Percentiles rank a stretch among this genome's conserved stretches.
Evolutionary conservation across 2,113 vertebrate species (phyloP).

Genomic region (Malurus elegans): DNA sequence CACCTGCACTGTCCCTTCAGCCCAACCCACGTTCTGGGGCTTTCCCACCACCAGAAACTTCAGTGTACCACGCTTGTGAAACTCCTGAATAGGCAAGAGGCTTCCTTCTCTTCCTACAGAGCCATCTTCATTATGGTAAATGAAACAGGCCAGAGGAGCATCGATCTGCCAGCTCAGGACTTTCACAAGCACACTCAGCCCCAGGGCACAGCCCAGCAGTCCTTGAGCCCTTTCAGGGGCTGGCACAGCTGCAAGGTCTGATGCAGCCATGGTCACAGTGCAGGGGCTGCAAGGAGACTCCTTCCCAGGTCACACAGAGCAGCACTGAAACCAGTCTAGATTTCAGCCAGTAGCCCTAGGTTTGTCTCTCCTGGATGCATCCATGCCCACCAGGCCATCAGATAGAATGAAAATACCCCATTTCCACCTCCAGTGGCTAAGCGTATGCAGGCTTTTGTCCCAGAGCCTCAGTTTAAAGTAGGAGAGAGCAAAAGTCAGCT

Average conservation of each 20-base stretch:
- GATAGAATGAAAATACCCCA: not conserved
- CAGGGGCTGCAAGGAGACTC: not conserved
- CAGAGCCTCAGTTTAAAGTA: not conserved
- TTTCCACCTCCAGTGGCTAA: not conserved
- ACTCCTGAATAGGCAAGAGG: slow-evolving; percentile 47
- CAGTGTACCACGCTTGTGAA: slow-evolving; percentile 23
- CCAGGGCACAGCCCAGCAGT: not conserved
- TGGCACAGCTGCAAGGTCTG: not conserved
- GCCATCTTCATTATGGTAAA: not conserved
- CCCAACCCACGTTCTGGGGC: not conserved
- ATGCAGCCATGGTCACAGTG: not conserved
- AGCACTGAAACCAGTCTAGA: not conserved
- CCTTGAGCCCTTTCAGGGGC: not conserved
- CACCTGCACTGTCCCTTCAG: not conserved
- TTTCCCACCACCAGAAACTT: slow-evolving; percentile 37
- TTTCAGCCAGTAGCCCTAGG: not conserved
- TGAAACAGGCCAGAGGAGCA: not conserved
- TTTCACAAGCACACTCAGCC: not conserved
- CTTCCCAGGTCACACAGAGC: not conserved
- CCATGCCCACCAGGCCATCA: rapidly evolving
- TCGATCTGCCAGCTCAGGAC: not conserved
- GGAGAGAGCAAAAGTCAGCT: not conserved
- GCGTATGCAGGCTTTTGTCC: not conserved
- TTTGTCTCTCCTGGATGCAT: not conserved
- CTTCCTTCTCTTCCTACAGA: slow-evolving; percentile 20